Conservation (phyloP, 2,113 vertebrate species). For the Labeo rohita region DNA sequence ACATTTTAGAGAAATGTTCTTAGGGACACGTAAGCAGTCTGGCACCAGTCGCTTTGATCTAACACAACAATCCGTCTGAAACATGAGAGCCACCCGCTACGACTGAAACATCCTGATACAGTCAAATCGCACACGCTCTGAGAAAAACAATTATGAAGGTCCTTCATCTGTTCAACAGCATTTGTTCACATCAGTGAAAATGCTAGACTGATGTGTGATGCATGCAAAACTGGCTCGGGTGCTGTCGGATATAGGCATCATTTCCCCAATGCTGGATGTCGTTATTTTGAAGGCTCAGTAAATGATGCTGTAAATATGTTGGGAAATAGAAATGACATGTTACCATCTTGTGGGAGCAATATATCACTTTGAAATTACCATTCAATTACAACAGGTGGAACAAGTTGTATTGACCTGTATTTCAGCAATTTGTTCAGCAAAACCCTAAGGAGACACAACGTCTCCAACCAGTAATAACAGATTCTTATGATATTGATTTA, state of each 20-base stretch:
- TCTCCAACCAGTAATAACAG: neutral
- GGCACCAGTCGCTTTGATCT: conserved; percentile 7
- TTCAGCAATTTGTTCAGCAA: conserved; percentile 8
- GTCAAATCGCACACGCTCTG: neutral
- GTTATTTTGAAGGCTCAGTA: neutral
- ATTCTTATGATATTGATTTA: conserved; percentile 18
- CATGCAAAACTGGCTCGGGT: neutral
- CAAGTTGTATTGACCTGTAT: conserved; percentile 21
- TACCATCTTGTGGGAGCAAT: neutral
- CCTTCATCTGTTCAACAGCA: neutral
- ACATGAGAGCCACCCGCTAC: neutral
- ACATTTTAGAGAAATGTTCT: neutral
- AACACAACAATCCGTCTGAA: neutral
- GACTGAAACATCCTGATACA: neutral
- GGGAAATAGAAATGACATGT: conserved; percentile 27
- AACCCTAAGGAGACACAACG: conserved; percentile 3
- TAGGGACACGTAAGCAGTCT: neutral
- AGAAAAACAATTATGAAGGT: neutral
- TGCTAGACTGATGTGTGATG: neutral
- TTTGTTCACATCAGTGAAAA: neutral
- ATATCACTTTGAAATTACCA: conserved; percentile 20
- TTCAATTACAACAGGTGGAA: conserved; percentile 33
- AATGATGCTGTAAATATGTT: neutral
- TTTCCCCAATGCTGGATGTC: neutral
- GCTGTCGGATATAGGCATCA: neutral